These are phyloP conservation scores for Pithys albifrons DNA, from an alignment of 2,113 vertebrate genomes.

Conservation along the genomic window DNA sequence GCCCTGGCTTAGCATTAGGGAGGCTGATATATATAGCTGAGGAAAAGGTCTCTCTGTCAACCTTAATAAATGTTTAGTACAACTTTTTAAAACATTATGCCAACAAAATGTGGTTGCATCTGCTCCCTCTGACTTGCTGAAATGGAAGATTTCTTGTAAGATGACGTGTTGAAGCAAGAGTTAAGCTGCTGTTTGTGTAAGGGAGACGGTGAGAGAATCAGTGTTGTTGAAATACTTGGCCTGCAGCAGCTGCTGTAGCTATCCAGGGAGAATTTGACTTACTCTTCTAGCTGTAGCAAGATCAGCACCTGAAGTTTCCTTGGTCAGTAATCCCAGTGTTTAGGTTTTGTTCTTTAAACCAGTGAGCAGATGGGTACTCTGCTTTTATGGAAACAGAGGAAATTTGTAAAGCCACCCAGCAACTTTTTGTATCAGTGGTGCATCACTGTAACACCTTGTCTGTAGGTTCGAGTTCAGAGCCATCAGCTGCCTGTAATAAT, in stretches of 20 bases:
- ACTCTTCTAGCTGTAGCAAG: not conserved
- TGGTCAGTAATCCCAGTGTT: not conserved
- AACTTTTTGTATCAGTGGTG: not conserved
- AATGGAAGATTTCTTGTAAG: constrained; percentile 6
- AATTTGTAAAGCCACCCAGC: not conserved
- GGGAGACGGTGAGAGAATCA: not conserved
- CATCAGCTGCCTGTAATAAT: not conserved
- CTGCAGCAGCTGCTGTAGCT: not conserved
- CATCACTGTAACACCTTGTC: not conserved
- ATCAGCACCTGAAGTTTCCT: not conserved
- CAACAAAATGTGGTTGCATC: not conserved
- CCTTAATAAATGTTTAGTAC: constrained; percentile 8
- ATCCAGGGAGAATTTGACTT: not conserved
- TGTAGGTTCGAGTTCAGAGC: not conserved
- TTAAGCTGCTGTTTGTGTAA: not conserved
- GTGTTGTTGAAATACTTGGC: not conserved
- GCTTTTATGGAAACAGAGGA: not conserved
- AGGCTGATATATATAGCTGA: constrained; percentile 21
- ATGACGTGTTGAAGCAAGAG: not conserved
- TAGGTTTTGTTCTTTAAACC: not conserved
- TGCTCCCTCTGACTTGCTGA: not conserved
- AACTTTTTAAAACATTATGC: not conserved
- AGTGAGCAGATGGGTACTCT: not conserved
- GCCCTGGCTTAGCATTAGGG: not conserved
- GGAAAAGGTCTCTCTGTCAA: constrained; percentile 44